Conservation (phyloP, 2,888 invertebrate genomes). For the Teinopalpus imperialis region DNA sequence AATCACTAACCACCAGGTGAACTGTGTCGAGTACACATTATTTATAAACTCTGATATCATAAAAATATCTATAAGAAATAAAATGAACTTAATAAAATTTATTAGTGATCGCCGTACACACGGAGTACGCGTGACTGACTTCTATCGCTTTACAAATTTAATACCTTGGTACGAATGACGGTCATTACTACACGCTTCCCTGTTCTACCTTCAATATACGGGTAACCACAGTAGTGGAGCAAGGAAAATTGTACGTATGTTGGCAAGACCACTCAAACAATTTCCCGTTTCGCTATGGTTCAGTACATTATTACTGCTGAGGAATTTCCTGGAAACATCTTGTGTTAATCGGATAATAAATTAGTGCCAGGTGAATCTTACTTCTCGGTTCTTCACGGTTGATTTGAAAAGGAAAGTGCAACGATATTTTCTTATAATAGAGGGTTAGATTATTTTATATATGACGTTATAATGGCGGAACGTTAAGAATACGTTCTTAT, state of each 20-base stretch:
- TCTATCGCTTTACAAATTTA: slow-evolving; percentile 26
- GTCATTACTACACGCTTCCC: slow-evolving; percentile 40
- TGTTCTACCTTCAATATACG: slow-evolving; percentile 35
- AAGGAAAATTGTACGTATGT: slow-evolving; percentile 25
- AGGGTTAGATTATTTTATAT: slow-evolving; percentile 1
- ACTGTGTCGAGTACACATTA: too few relatives aligned
- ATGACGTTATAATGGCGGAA: too few relatives aligned
- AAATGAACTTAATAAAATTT: too few relatives aligned
- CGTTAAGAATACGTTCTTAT: too few relatives aligned
- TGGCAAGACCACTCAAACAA: slow-evolving; percentile 18
- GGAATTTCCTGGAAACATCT: slow-evolving; percentile 20
- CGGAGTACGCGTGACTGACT: slow-evolving; percentile 31
- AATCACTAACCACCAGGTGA: too few relatives aligned
- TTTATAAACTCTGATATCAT: too few relatives aligned
- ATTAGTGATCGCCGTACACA: slow-evolving; percentile 9
- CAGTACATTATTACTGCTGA: slow-evolving; percentile 10
- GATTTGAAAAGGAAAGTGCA: slow-evolving; percentile 19
- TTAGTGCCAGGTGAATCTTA: slow-evolving; percentile 13
- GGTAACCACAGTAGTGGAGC: slow-evolving; percentile 33
- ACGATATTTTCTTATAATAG: background rate
- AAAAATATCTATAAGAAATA: too few relatives aligned
- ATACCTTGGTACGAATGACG: slow-evolving; percentile 33
- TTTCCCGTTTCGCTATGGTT: slow-evolving; percentile 22
- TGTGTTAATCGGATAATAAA: slow-evolving; percentile 20
- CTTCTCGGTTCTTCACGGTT: slow-evolving; percentile 20